Evolutionary conservation across 2,797 vertebrate species (phyloP), one percentile per base, ranked within the genome.

Genomic region (Alfaro cultratus): DNA sequence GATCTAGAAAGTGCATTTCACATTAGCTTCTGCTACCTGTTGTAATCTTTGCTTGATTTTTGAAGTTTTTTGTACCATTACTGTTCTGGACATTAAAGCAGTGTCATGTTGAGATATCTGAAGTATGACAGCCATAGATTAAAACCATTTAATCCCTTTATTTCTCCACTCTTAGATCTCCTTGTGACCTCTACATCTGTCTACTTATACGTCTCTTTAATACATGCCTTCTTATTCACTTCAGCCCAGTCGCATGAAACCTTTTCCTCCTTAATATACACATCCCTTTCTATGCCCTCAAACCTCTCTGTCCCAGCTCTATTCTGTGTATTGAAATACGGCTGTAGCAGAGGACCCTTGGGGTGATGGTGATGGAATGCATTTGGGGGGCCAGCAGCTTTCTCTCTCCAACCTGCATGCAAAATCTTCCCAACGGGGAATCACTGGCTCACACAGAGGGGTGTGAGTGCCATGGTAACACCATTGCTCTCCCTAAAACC

Each of bases 281-380:
- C 70, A 60, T 88, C 83, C 78, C 71, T 88, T 80, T 84, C 73
- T 77, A 76, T 84, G 79, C 85, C 84, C 80, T 64, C 77, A 87
- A 91, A 87, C 84, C 86, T 84, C 80, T 81, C 83, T 73, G 78
- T 84, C 84, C 80, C 80, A 77, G 60, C 75, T 85, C 73, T 84
- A 80, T 78, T 86, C 78, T 79, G 43, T 86, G 88, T 87, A 85
- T 85, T 43, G 41, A 79, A 92, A 93, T 87, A 85, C 88, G 91
- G 75, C 88, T 95, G 88, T 87, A 93, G 86, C 92, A 87, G 92
- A 90, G 91, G 90, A 90, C 92, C 92, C 93, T 92, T 71, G 84
- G 93, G 93, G 94, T 89, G 91, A 91, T 88, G 91, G 90, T 94
- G 93, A 94, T 95, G 93, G 94, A 96, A 95, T 94, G 89, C 90